Percentiles rank a stretch among this genome's conserved stretches.
These are phyloP conservation scores for Pteruthius melanotis DNA, from an alignment of 2,113 vertebrate genomes.

Conservation along the genomic window DNA sequence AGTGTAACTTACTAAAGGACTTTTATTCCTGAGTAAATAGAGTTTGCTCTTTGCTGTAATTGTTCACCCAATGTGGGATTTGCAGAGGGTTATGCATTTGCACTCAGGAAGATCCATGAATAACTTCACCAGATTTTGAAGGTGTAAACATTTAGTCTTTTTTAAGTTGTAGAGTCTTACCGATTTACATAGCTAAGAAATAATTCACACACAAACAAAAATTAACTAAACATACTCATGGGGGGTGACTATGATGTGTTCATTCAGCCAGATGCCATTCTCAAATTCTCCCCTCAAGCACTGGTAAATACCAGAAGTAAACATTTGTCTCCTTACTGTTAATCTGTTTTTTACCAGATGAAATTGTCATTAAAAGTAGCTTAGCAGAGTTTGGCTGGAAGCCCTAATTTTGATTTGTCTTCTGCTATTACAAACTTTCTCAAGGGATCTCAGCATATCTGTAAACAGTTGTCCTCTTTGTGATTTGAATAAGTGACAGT, in stretches of 20 bases:
- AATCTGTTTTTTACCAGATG: neutral
- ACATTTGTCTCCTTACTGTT: neutral
- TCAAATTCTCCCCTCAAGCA: neutral
- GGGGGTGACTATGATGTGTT: neutral
- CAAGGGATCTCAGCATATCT: neutral
- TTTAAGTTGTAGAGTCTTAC: neutral
- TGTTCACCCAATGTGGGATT: neutral
- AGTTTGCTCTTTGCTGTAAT: neutral
- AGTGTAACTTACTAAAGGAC: neutral
- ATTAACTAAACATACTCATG: neutral
- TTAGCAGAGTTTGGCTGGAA: neutral
- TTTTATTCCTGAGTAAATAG: neutral
- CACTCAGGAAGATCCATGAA: neutral
- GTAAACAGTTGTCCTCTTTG: neutral
- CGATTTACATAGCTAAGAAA: neutral
- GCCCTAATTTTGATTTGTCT: constrained; percentile 42
- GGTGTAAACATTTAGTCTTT: neutral
- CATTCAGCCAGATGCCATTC: neutral
- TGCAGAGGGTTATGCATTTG: neutral
- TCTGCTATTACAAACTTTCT: neutral
- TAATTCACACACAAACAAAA: neutral
- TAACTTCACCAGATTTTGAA: neutral
- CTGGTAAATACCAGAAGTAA: neutral
- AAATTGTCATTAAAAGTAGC: constrained; percentile 1
- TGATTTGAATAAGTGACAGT: neutral